Conservation (phyloP, 2,113 vertebrate genomes). For the Panthera tigris region DNA sequence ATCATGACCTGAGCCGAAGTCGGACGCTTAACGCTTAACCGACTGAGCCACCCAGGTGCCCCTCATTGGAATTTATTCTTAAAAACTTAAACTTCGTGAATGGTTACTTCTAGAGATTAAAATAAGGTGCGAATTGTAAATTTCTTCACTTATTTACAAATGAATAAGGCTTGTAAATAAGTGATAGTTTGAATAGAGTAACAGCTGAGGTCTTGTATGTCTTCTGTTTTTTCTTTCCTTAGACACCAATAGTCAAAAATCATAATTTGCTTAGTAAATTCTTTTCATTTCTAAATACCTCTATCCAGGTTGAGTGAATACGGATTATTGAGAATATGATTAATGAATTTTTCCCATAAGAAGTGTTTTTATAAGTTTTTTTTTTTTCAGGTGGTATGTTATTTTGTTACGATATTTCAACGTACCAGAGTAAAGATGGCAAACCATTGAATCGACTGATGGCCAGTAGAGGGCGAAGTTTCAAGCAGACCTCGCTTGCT, state of each 20-base stretch:
- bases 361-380: neutral
- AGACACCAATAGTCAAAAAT: neutral
- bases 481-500: slow-evolving; percentile 91
- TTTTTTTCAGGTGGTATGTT: slow-evolving; percentile 90
- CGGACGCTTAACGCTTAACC: too few species aligned
- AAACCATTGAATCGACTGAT: slow-evolving; percentile 91
- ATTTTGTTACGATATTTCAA: slow-evolving; percentile 92
- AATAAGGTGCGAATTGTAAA: neutral
- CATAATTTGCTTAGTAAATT: neutral
- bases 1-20: too few species aligned
- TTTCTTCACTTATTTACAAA: slow-evolving; percentile 1
- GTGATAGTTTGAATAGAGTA: slow-evolving; percentile 8
- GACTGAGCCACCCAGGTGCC: too few species aligned
- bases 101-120: neutral
- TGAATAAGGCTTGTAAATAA: neutral
- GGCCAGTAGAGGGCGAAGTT: slow-evolving; percentile 90
- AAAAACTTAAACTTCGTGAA: neutral
- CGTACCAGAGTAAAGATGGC: slow-evolving; percentile 92
- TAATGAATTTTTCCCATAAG: neutral
- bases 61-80: neutral
- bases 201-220: neutral
- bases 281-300: neutral
- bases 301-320: neutral
- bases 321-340: neutral
- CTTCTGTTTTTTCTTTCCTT: neutral